Conservation (phyloP, 2,888 invertebrate genomes). For the Drosophila maculinotata region DNA sequence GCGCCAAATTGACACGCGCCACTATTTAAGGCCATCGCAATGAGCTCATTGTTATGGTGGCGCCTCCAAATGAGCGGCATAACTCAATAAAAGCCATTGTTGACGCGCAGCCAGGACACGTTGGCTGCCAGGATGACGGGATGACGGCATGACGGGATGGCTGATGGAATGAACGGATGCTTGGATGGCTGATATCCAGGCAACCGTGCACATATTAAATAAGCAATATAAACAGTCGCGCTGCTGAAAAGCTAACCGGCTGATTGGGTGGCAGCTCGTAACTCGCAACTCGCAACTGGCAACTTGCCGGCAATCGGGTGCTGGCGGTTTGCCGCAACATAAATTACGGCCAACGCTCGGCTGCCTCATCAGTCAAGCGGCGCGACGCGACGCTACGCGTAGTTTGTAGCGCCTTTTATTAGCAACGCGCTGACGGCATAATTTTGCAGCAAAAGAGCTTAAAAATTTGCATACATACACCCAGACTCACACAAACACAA, state of each 20-base stretch:
- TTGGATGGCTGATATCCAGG: slow-evolving; percentile 51
- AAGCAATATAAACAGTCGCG: slow-evolving; percentile 76
- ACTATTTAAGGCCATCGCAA: slow-evolving; percentile 73
- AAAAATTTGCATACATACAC: slow-evolving; percentile 71
- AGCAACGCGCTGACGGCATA: slow-evolving; percentile 72
- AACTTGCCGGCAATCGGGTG: slow-evolving; percentile 1
- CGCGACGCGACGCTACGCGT: slow-evolving; percentile 62
- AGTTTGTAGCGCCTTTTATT: slow-evolving; percentile 77
- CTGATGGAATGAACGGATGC: slow-evolving; percentile 23
- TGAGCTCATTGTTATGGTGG: slow-evolving; percentile 76
- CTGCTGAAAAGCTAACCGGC: slow-evolving; percentile 59
- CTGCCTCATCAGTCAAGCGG: slow-evolving; percentile 78
- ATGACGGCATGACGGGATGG: slow-evolving; percentile 7
- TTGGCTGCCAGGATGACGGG: slow-evolving; percentile 3
- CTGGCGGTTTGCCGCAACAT: slow-evolving; percentile 74
- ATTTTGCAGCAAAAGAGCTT: slow-evolving; percentile 74
- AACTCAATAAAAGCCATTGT: slow-evolving; percentile 79
- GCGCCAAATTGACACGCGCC: slow-evolving; percentile 76
- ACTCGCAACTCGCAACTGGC: background rate
- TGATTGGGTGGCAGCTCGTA: slow-evolving; percentile 47
- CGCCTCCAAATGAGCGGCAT: slow-evolving; percentile 76
- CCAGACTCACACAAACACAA: slow-evolving; percentile 9
- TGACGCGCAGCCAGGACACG: slow-evolving; percentile 42
- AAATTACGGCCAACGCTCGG: slow-evolving; percentile 77
- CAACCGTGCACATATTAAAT: slow-evolving; percentile 78